Conservation (phyloP, 2,797 vertebrate genomes). For the Prunella strophiata region DNA sequence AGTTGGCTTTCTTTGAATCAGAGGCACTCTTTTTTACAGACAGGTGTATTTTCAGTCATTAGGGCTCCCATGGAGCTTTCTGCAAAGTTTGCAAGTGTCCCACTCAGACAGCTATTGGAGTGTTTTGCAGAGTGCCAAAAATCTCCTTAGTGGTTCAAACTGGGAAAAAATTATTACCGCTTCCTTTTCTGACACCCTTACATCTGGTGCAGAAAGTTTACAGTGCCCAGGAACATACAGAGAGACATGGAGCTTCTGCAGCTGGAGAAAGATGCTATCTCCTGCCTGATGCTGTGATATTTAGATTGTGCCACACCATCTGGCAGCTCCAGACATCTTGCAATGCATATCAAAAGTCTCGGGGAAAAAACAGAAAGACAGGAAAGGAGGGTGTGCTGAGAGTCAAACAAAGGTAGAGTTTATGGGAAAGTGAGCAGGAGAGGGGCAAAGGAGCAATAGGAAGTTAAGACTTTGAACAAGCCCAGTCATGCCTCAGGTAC, state of each 20-base stretch:
- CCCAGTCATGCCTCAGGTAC: background rate
- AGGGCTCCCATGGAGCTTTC: background rate
- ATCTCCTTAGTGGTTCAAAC: background rate
- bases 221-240: background rate
- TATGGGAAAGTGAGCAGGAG: slow-evolving; percentile 45
- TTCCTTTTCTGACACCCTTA: background rate
- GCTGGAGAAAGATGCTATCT: background rate
- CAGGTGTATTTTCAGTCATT: background rate
- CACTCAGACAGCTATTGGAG: background rate
- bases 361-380: background rate
- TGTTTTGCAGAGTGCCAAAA: background rate
- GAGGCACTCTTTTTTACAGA: background rate
- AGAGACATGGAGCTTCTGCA: background rate
- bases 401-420: slow-evolving; percentile 61
- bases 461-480: slow-evolving; percentile 49
- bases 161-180: background rate
- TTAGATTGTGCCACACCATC: background rate
- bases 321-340: background rate
- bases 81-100: background rate
- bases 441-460: slow-evolving; percentile 44
- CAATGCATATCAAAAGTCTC: background rate
- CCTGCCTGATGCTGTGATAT: background rate
- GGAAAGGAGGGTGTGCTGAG: slow-evolving; percentile 25
- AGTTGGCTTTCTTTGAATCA: background rate
- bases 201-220: background rate